Base-by-base conservation (phyloP, 2,113 vertebrate species). In the Petroica traversi region DNA sequence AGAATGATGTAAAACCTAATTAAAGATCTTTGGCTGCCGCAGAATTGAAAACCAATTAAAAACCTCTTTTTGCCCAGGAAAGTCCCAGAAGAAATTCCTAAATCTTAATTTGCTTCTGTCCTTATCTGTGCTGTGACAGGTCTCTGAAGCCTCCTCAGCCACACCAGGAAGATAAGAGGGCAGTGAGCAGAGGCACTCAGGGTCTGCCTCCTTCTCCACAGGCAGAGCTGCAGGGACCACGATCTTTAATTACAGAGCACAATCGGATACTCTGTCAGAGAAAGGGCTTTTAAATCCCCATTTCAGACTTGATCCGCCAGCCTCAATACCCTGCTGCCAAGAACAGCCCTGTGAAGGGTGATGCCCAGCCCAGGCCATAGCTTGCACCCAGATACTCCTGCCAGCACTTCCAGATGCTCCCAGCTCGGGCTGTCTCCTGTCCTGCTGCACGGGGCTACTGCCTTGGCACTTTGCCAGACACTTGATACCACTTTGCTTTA, bases 41-140 rank as follows among this genome's bases (percentile, higher is more conserved):
- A 33, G 54, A 62, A 43, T 26, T 68, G 69, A 86, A 89, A 88
- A 81, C 76, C 91, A 87, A 88, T 95, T 96, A 91, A 94, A 89
- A 85, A 29, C 8, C 48, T 80, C 26, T 62, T 85, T 86, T 82
- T 77, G 20, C 81, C 67, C 29, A 31, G 82, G 43, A 87, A 82
- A 57, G 43, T 72, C 92, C 74, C 95, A 86, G 54, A 88, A 95
- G 94, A 95, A 93, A 85, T 89, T 68, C 62, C 74, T 94, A 94
- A 95, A 91, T 92, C 86, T 89, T 91, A 85, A 96, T 96, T 96
- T 94, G 77, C 69, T 66, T 69, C 85, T 79, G 59, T 52, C 90
- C 49, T 97, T 94, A 88, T 85, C 94, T 78, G 49, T 0, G 0
- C 40, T 28, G 46, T 46, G 79, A 41, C 89, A 83, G 82, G 59